Evolutionary conservation across 2,113 vertebrate genomes (phyloP).

Genomic region (Istiophorus platypterus): DNA sequence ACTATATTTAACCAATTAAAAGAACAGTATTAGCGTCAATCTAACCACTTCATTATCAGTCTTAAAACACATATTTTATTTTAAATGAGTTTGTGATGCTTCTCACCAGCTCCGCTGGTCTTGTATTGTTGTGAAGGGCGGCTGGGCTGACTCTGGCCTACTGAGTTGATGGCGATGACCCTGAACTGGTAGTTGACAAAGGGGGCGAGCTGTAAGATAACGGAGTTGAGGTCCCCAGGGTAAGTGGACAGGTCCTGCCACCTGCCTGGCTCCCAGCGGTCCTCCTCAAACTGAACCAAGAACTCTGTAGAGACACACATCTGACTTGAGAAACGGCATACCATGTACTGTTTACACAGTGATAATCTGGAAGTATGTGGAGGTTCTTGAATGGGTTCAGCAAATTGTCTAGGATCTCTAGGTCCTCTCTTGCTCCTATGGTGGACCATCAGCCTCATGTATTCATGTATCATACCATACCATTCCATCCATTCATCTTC

Average conservation of each 20-base stretch:
- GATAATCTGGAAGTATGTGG: not conserved
- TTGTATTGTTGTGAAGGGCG: slow-evolving; percentile 89
- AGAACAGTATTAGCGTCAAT: not conserved
- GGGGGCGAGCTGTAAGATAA: slow-evolving; percentile 89
- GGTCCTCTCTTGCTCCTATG: not conserved
- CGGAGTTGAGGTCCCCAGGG: slow-evolving; percentile 90
- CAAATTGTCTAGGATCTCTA: not conserved
- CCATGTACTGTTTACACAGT: not conserved
- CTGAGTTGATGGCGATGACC: slow-evolving; percentile 92
- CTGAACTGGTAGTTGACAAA: slow-evolving; percentile 97
- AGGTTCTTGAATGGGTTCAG: not conserved
- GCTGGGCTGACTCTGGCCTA: slow-evolving; percentile 93
- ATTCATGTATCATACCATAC: not conserved
- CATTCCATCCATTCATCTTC: not conserved
- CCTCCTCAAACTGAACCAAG: slow-evolving; percentile 94
- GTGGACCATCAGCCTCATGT: not conserved
- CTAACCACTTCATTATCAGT: not conserved
- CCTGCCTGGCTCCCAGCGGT: slow-evolving; percentile 86
- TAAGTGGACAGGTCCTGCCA: slow-evolving; percentile 93
- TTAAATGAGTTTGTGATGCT: not conserved
- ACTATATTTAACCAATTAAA: not conserved
- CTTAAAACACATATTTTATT: not conserved
- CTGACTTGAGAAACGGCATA: not conserved
- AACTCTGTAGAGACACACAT: slow-evolving; percentile 84
- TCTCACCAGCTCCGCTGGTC: slow-evolving; percentile 92